Conservation (phyloP, 2,113 vertebrate genomes). For the Tinamus guttatus region DNA sequence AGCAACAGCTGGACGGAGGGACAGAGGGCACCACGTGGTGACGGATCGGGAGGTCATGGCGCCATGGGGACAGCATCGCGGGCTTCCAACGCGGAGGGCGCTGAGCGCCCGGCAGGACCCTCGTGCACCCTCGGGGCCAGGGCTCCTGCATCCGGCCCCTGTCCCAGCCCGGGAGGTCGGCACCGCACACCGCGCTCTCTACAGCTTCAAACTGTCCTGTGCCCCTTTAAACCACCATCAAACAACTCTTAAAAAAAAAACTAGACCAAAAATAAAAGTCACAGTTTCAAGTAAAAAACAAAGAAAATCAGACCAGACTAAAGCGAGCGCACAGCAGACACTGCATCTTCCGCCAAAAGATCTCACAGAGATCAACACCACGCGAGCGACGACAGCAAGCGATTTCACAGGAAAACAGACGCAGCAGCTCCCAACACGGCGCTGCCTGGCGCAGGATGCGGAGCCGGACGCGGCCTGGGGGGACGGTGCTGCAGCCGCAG, state of each 20-base stretch:
- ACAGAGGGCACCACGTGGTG: too few species aligned
- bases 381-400: not conserved
- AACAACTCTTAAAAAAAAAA: not conserved
- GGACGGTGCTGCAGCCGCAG: too few species aligned
- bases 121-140: too few species aligned
- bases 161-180: fast-evolving
- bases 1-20: too few species aligned
- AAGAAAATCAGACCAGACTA: not conserved
- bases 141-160: not conserved
- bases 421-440: too few species aligned
- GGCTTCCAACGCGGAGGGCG: too few species aligned
- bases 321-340: constrained; percentile 11
- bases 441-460: too few species aligned
- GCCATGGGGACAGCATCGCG: too few species aligned
- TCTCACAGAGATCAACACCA: constrained; percentile 64
- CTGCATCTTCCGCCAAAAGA: constrained; percentile 36
- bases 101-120: too few species aligned
- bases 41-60: too few species aligned
- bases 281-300: not conserved
- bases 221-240: not conserved
- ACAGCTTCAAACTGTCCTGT: not conserved
- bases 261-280: not conserved
- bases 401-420: not conserved
- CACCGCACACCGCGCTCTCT: fast-evolving
- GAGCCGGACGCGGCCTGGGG: too few species aligned